Base-by-base conservation (phyloP, 2,113 vertebrate species). In the Brachirus orientalis region DNA sequence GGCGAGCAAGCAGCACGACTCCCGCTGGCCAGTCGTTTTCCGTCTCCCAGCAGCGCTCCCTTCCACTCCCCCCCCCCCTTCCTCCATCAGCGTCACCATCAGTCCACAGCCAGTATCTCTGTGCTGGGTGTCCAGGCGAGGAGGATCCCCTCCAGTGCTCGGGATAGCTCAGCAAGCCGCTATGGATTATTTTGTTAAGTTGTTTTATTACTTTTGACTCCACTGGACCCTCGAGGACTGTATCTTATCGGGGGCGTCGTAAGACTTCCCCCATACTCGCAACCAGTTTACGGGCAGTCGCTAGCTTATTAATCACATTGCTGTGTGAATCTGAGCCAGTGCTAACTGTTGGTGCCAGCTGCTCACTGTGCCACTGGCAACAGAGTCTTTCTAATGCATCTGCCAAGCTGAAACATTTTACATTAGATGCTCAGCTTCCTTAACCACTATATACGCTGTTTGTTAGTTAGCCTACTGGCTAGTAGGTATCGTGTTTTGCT, bases 391-490 rank as follows among this genome's bases (percentile, higher is more conserved):
- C 76, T 44, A 10, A 20, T 4, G 47, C n/a, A 0, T 35, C 22
- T 14, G 4, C 19, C 16, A 4, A 10, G 18, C 18, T 8, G 10
- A 44, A 72, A 19, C 6, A 2, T 13, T 0, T 8, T 1, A 1
- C 35, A 47, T 9, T 37, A 3, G 8, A 44, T 17, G 56, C 11
- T 3, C 7, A 3, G 4, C 41, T 16, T 3, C 45, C n/a, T 33
- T 1, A 18, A 44, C 7, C 38, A 16, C n/a, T 35, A 28, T 4
- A 0, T 0, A 22, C n/a, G 13, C 11, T 28, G n/a, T 28, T 20
- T 41, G 56, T 59, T 60, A 43, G 80, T 77, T 85, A 88, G 87
- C 87, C 66, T 56, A 11, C 56, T 55, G 67, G 86, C 78, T 88
- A 81, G 76, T 65, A 59, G 67, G 50, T 73, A 69, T 64, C 64